phyloP scores from a whole-genome alignment of 2,888 invertebrate genomes.

The Myathropa florea region DNA sequence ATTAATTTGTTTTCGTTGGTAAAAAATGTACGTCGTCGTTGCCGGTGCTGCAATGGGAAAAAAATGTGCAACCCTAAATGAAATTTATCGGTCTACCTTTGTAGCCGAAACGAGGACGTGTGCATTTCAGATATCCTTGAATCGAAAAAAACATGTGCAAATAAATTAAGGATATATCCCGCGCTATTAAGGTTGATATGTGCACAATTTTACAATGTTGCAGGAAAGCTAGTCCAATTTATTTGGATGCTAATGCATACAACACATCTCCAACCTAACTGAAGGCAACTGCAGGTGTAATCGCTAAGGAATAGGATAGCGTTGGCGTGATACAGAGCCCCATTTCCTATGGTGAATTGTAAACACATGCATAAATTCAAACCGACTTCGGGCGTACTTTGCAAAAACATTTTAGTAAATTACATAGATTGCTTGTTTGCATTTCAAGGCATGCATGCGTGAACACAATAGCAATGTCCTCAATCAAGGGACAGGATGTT shows the following conservation, averaged over 20 bases:
- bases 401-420: slow-evolving; percentile 64
- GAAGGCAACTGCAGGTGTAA: slow-evolving; percentile 53
- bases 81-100: slow-evolving; percentile 65
- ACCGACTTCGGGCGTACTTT: slow-evolving; percentile 42
- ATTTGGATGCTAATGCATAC: slow-evolving; percentile 66
- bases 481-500: slow-evolving; percentile 51
- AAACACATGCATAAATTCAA: slow-evolving; percentile 64
- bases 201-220: slow-evolving; percentile 47
- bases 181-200: slow-evolving; percentile 65
- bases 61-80: slow-evolving; percentile 57
- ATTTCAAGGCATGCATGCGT: slow-evolving; percentile 61
- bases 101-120: slow-evolving; percentile 10
- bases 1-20: slow-evolving; percentile 65
- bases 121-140: slow-evolving; percentile 52
- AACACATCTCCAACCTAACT: slow-evolving; percentile 26
- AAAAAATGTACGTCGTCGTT: slow-evolving; percentile 37
- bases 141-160: slow-evolving; percentile 55
- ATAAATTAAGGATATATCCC: slow-evolving; percentile 68
- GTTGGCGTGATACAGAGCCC: neutral
- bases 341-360: slow-evolving; percentile 27
- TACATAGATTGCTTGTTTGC: slow-evolving; percentile 68
- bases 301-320: slow-evolving; percentile 37
- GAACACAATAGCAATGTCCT: slow-evolving; percentile 59
- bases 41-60: neutral
- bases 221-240: slow-evolving; percentile 46